Percentiles rank a stretch among this genome's conserved stretches.
These are phyloP conservation scores for Megaceryle alcyon DNA, from an alignment of 2,797 vertebrate genomes.

Conservation along the genomic window DNA sequence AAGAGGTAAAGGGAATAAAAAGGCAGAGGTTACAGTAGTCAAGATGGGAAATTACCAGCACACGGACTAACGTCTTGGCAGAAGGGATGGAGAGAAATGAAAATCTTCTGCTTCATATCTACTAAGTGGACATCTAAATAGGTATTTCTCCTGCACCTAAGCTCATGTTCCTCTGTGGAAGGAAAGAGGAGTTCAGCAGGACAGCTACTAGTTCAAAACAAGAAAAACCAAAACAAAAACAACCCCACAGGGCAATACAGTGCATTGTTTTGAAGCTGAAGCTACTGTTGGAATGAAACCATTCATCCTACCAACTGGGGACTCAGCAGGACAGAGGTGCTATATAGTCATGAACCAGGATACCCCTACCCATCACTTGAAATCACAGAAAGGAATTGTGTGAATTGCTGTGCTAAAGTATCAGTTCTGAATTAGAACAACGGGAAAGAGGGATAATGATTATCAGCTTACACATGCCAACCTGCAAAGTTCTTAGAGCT, in stretches of 20 bases:
- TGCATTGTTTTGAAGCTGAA: neutral
- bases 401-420: neutral
- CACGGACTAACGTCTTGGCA: slow-evolving; percentile 76
- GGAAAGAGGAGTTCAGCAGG: slow-evolving; percentile 75
- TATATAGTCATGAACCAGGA: neutral
- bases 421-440: neutral
- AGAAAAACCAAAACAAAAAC: neutral
- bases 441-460: neutral
- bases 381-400: neutral
- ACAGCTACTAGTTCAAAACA: slow-evolving; percentile 55
- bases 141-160: slow-evolving; percentile 75
- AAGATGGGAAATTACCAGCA: slow-evolving; percentile 77
- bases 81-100: slow-evolving; percentile 76
- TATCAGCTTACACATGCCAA: neutral
- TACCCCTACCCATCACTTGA: neutral
- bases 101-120: slow-evolving; percentile 77
- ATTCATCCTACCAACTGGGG: neutral
- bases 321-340: neutral
- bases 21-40: slow-evolving; percentile 70
- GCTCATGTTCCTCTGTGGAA: slow-evolving; percentile 77
- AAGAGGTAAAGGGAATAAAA: slow-evolving; percentile 37
- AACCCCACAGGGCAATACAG: slow-evolving; percentile 17
- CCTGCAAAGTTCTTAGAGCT: neutral
- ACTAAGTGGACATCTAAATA: slow-evolving; percentile 77
- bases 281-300: slow-evolving; percentile 3